phyloP scores from a whole-genome alignment of 2,888 invertebrate genomes.

The Andrena bicolor region DNA sequence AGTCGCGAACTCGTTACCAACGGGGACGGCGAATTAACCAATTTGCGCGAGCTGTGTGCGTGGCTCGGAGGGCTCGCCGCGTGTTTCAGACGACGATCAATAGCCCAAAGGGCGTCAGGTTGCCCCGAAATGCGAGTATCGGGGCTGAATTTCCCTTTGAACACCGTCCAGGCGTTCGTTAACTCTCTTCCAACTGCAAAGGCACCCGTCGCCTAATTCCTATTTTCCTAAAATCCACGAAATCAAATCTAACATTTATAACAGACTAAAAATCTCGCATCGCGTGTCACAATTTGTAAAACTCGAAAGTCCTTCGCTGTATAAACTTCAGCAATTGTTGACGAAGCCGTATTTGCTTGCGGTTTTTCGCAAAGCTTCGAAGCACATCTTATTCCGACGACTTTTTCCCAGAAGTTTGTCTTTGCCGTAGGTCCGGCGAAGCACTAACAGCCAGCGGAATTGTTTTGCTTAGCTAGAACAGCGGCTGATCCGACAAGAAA shows the following conservation, averaged over 20 bases:
- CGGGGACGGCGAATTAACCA: conserved; percentile 36
- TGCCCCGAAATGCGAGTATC: conserved; percentile 58
- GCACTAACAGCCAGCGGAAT: no score
- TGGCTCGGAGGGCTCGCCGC: conserved; percentile 34
- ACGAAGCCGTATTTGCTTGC: no score
- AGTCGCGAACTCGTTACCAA: conserved; percentile 16
- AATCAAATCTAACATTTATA: background rate
- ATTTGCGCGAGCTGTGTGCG: conserved; percentile 42
- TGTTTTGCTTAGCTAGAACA: no score
- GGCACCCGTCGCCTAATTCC: background rate
- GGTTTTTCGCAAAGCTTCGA: no score
- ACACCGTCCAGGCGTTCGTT: background rate
- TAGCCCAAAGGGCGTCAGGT: conserved; percentile 67
- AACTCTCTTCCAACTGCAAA: background rate
- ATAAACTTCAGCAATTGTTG: no score
- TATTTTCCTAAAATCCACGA: background rate
- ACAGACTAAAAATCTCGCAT: no score
- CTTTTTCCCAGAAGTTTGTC: no score
- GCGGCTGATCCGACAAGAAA: background rate
- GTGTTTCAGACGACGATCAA: conserved; percentile 63
- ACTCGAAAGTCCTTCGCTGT: no score
- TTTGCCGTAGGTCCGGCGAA: no score
- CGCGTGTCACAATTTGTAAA: no score
- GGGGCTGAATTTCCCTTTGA: conserved; percentile 50
- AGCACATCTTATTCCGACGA: no score